Percentiles rank a stretch among this genome's conserved stretches.
Conservation (phyloP, 2,113 vertebrate genomes). For the Tachysurus fulvidraco region DNA sequence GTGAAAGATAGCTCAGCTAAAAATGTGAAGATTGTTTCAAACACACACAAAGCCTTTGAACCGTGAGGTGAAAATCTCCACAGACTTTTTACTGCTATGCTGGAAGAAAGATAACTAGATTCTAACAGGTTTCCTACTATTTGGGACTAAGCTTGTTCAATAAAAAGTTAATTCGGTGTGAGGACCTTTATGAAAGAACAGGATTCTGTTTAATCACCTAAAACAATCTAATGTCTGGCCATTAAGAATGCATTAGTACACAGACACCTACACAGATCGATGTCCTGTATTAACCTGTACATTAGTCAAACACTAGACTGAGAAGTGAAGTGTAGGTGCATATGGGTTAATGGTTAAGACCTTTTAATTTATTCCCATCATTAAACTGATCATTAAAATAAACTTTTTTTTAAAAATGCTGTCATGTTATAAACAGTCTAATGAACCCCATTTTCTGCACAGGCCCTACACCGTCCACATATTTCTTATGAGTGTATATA, state of each 20-base stretch:
- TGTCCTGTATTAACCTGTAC: not conserved
- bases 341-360: not conserved
- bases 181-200: not conserved
- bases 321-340: not conserved
- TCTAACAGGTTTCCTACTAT: not conserved
- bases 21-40: not conserved
- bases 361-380: not conserved
- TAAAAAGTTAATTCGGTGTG: not conserved
- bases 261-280: slow-evolving; percentile 10
- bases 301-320: not conserved
- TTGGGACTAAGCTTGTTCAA: not conserved
- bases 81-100: not conserved
- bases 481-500: not conserved
- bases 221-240: not conserved
- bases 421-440: not conserved
- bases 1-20: not conserved
- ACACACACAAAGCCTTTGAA: not conserved
- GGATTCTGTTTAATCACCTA: not conserved
- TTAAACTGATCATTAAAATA: slow-evolving; percentile 17
- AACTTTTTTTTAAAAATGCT: slow-evolving; percentile 5
- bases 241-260: not conserved
- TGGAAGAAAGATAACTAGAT: not conserved
- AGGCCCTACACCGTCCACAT: slow-evolving; percentile 9
- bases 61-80: not conserved
- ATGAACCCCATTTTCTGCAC: not conserved